Evolutionary conservation across 2,888 invertebrate genomes (phyloP).

Genomic region (Scrobipalpa costella): DNA sequence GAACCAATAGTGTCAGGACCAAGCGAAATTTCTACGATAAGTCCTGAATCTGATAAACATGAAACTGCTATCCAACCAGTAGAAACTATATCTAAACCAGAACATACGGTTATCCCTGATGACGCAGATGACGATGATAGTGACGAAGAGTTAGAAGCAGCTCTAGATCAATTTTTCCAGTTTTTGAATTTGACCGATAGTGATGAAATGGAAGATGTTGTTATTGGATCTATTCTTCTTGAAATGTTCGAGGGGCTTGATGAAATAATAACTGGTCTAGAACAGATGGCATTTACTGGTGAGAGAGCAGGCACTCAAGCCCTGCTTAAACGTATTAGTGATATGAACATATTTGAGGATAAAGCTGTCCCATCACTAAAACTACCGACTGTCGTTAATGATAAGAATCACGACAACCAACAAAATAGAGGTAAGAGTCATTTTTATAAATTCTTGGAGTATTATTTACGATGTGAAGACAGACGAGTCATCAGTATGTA

Average conservation of each 20-base stretch:
- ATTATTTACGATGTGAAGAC: neutral
- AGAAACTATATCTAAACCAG: neutral
- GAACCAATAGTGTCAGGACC: neutral
- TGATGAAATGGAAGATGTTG: neutral
- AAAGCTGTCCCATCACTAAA: neutral
- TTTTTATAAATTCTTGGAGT: neutral
- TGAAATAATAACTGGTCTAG: constrained; percentile 1
- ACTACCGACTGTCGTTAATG: neutral
- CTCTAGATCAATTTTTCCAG: neutral
- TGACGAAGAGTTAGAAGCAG: constrained; percentile 2
- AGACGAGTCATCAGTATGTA: constrained; percentile 5
- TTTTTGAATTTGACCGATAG: neutral
- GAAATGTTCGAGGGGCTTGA: constrained; percentile 8
- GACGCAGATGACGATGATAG: neutral
- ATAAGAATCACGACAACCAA: neutral
- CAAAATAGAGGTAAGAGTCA: neutral
- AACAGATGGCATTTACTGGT: constrained; percentile 1
- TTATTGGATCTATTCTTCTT: neutral
- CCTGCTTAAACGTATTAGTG: neutral
- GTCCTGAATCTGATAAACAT: neutral
- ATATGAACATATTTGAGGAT: neutral
- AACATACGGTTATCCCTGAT: neutral
- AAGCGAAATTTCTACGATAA: neutral
- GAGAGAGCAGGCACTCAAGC: neutral
- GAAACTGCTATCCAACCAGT: neutral